Evolutionary conservation across 1,140 invertebrate species (phyloP), one percentile per base, ranked within the genome.

Genomic region (Heliconius nattereri): DNA sequence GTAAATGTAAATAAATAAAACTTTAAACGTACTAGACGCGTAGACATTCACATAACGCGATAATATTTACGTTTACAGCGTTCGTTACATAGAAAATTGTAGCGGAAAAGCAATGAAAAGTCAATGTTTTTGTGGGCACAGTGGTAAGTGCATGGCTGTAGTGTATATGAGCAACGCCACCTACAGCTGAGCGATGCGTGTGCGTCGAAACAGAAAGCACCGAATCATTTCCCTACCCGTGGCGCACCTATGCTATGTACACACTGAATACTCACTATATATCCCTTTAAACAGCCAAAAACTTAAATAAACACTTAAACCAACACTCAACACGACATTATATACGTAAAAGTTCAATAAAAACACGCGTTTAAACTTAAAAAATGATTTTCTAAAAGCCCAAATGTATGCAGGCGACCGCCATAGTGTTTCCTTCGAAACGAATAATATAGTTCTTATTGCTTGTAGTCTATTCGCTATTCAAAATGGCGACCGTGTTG

Each of bases 361-460:
- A 94, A 94, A 94, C 93, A 87, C 94, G 89, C 92, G 88, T 91
- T 90, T 91, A 92, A 93, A 94, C 92, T 94, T 94, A 94, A 90
- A 94, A 95, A 95, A 94, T 86, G 93, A 95, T 94, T 95, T 95
- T 95, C 94, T 90, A 95, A 94, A 94, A 94, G 93, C 93, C 90
- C 93, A 91, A 95, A 91, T 92, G 92, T 92, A 90, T 93, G 91
- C 94, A 94, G 93, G 92, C 93, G 91, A 93, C 93, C 92, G 93
- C 94, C 94, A 95, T 95, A 92, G 94, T 95, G 94, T 94, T 95
- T 95, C 94, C 94, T 95, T 94, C 92, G 92, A 92, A 94, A 94
- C 93, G 93, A 94, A 93, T 93, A 94, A 93, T 94, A 94, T 95
- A 94, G 93, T 94, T 94, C 93, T 94, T 93, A 93, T 94, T 94